Base-by-base conservation (phyloP, 92 coral and sea anemone genomes). In the Palythoa caribaeorum region DNA sequence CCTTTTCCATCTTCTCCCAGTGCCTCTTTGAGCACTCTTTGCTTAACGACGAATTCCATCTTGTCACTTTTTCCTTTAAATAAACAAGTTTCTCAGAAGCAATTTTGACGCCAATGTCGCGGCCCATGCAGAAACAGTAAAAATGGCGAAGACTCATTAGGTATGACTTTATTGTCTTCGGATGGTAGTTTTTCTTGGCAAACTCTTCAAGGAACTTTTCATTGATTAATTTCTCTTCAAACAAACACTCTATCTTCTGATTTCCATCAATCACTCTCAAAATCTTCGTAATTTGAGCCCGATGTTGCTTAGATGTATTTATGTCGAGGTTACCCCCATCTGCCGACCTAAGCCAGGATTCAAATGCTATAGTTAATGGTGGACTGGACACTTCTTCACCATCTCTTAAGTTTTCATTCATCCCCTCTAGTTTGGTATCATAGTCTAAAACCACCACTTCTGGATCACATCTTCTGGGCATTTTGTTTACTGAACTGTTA, bases 71-170 rank as follows among this genome's bases (percentile, higher is more conserved):
- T 47, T 52, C 84, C 16, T 54, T 79, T 16, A 21, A 17, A 53
- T 17, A n/a, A 54, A 16, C 13, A 39, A 79, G 51, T 53, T 9
- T 54, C 5, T 54, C 51, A 0, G 19, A 14, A 54, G 65, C 51
- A 79, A 79, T 38, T 79, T 38, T 47, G n/a, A 20, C 70, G 21
- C 48, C 48, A n/a, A 59, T 71, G 51, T 39, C 52, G 68, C 48
- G 48, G 48, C 4, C 6, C 6, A 6, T 44, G 48, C n/a, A 54
- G 9, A 54, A 54, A 54, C 60, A 54, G 13, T 90, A 90, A 62
- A 86, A 90, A 71, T 90, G 90, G n/a, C 81, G 87, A 51, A 90
- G 73, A 71, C 92, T 90, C 85, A 77, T 90, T 37, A 90, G 79
- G 62, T 90, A 90, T 3, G 92, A 90, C 48, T 90, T 87, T 2